These are phyloP conservation scores for Drosophila macrothrix DNA, from an alignment of 2,888 invertebrate genomes.

Conservation along the genomic window DNA sequence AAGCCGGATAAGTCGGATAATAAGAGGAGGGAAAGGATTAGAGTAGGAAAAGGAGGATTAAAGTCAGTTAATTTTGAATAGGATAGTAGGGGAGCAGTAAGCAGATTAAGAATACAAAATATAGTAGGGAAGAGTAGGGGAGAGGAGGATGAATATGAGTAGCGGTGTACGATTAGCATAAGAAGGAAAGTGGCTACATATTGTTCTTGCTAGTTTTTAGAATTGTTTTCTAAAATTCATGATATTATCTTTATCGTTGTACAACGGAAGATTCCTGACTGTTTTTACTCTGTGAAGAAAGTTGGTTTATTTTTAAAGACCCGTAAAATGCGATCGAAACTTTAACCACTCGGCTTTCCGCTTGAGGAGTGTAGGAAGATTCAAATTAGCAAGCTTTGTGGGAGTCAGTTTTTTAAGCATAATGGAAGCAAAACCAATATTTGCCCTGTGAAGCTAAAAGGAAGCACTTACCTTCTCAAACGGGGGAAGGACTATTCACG, in stretches of 20 bases:
- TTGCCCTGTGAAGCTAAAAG: neutral
- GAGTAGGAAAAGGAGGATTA: neutral
- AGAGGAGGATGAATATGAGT: neutral
- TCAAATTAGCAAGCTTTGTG: neutral
- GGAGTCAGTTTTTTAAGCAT: neutral
- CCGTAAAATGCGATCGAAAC: neutral
- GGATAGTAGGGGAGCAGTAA: neutral
- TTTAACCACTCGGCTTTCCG: neutral
- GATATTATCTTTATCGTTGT: neutral
- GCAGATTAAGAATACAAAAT: neutral
- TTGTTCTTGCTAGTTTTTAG: fast-evolving
- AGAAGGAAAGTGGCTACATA: fast-evolving
- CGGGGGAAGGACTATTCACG: neutral
- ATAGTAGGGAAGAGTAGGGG: neutral
- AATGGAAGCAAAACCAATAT: neutral
- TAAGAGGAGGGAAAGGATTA: neutral
- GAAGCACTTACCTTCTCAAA: neutral
- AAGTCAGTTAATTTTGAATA: neutral
- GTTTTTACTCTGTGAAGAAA: neutral
- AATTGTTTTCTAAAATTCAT: neutral
- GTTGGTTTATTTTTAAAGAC: neutral
- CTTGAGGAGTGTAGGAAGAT: neutral
- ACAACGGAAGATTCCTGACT: neutral
- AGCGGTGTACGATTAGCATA: too few species aligned
- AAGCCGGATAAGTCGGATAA: neutral